phyloP scores from a whole-genome alignment of 2,888 invertebrate genomes.

The Polydrusus pterygomalis region DNA sequence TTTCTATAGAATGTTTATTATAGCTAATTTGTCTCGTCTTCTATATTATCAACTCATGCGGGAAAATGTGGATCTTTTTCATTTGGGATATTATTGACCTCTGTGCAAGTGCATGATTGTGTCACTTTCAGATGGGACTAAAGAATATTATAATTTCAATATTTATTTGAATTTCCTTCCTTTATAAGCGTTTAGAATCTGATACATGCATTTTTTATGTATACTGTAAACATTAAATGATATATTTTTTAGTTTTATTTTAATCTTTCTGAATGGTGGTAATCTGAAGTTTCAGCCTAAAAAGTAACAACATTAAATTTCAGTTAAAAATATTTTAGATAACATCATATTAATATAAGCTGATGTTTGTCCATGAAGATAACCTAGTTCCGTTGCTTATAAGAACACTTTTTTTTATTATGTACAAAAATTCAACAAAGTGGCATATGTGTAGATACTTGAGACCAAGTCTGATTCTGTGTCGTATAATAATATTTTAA shows the following conservation, averaged over 20 bases:
- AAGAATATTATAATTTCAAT: too few relatives aligned
- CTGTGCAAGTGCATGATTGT: too few relatives aligned
- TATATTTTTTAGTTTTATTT: too few relatives aligned
- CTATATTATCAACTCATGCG: not conserved
- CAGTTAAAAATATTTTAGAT: not conserved
- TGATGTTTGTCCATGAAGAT: constrained; percentile 9
- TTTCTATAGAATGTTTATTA: not conserved
- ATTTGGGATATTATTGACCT: too few relatives aligned
- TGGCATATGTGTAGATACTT: not conserved
- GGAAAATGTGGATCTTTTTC: not conserved
- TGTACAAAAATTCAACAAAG: not conserved
- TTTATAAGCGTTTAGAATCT: too few relatives aligned
- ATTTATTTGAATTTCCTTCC: too few relatives aligned
- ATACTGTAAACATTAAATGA: too few relatives aligned
- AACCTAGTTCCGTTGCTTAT: not conserved
- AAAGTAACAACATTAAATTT: not conserved
- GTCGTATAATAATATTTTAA: too few relatives aligned
- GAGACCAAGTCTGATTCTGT: too few relatives aligned
- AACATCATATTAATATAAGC: not conserved
- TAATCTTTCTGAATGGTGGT: not conserved
- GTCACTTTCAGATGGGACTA: too few relatives aligned
- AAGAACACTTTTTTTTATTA: not conserved
- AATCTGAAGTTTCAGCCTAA: not conserved
- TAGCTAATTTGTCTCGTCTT: not conserved
- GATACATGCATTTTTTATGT: too few relatives aligned